Evolutionary conservation across 1,140 invertebrate genomes (phyloP), one percentile per base, ranked within the genome.

Genomic region (Lasioglossum baleicum): DNA sequence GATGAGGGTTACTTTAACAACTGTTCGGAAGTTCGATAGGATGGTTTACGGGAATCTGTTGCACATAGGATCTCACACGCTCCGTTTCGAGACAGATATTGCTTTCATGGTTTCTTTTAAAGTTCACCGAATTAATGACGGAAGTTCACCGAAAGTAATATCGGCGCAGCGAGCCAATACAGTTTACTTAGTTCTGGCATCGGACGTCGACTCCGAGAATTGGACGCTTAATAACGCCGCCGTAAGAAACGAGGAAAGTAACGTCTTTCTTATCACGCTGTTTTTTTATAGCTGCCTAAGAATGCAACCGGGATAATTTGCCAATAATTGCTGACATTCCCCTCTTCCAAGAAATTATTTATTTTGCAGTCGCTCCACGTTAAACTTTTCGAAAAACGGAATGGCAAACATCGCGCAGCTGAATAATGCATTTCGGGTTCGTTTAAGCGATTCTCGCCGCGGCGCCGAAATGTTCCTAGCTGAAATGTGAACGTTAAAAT

Each of bases 121-220:
- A 85, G 83, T 79, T 65, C 51, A 60, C 67, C 58, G 83, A 85
- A 85, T 85, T 85, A 85, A 85, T 82, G 80, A 82, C 67, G 65
- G 66, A 85, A 85, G 83, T 85, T 85, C 73, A 51, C 42, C 74
- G 75, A 81, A 85, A 85, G 84, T 82, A 85, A 85, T 85, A 85
- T 82, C 71, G 67, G 67, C 67, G 76, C 40, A 70, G 56, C 56
- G 53, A 51, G 51, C 48, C 56, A 64, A 76, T 76, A 56, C 75
- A 72, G 80, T 85, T 82, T 84, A 85, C 81, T 85, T 82, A 82
- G 61, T 68, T 72, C 64, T 71, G 67, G 66, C 75, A 84, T 85
- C 73, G 80, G 58, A 81, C 71, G 73, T 67, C 80, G 82, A 74
- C 60, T 72, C 42, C 8, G 60, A 48, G 31, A 65, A 80, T 66